Percentiles rank a stretch among this genome's conserved stretches.
These are phyloP conservation scores for Rhinopomastus cyanomelas DNA, from an alignment of 2,113 vertebrate species.

Conservation along the genomic window DNA sequence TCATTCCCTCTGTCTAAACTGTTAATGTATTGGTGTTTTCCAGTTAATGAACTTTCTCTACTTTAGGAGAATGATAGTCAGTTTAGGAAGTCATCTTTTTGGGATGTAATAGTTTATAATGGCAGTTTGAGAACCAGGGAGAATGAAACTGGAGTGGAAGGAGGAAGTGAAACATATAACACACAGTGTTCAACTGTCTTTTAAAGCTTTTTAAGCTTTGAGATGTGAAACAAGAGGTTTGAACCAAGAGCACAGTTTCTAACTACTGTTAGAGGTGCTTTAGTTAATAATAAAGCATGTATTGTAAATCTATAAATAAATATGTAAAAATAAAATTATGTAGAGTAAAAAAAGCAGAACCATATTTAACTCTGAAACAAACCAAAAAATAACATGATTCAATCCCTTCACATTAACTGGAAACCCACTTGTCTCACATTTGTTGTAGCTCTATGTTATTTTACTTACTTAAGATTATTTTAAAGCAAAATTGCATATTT, in stretches of 20 bases:
- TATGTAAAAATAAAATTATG: no score
- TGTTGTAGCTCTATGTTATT: background rate
- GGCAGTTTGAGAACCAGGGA: background rate
- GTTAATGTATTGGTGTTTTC: background rate
- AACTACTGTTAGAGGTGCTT: background rate
- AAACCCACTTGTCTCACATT: background rate
- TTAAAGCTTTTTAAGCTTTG: background rate
- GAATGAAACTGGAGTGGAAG: background rate
- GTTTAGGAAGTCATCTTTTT: background rate
- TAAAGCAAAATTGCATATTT: background rate
- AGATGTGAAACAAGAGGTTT: background rate
- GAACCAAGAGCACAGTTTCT: background rate
- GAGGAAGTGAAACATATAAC: background rate
- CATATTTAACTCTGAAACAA: background rate
- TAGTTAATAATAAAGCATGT: background rate
- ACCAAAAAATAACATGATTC: background rate
- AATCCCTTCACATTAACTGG: background rate
- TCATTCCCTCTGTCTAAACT: background rate
- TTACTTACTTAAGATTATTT: background rate
- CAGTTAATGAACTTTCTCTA: background rate
- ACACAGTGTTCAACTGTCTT: background rate
- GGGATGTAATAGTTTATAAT: background rate
- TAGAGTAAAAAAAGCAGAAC: rapidly evolving
- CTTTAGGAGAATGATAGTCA: background rate
- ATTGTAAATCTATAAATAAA: no score